Base-by-base conservation (phyloP, 2,888 invertebrate species). In the Acanthococcus lagerstroemiae region DNA sequence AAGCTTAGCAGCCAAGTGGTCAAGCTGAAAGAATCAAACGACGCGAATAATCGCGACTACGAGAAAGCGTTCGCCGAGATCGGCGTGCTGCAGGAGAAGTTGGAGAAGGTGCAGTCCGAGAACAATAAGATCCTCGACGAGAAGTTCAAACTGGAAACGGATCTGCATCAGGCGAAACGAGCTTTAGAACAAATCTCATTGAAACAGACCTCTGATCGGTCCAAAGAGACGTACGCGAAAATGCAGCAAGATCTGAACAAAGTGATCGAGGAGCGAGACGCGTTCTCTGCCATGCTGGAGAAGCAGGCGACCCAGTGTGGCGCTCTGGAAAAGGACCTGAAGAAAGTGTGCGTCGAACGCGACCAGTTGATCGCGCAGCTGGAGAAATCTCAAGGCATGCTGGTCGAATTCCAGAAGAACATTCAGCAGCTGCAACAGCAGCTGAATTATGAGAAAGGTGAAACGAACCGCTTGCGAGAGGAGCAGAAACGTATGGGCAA, bases 321-420 rank as follows among this genome's bases (percentile, higher is more conserved):
- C 60, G 91, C 91, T 76, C 78, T 90, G 71, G 92, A 93, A 75
- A 83, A 84, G 1, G 92, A 93, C 70, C 84, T 89, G 66, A 90
- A 90, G 73, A 90, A 92, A 76, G 76, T 93, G 72, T 87, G 88
- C 19, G 83, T 88, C 70, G 93, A 93, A 75, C 73, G 90, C 56
- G 92, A 93, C 75, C 92, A 93, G 76, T 77, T 94, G 69, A 90
- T 92, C 1, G 84, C 87, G 70, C 93, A 93, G 75, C 76, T 94
- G 74, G 92, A 93, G 76, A 93, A 94, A 78, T 91, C 90, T 48
- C 93, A 93, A 76, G 91, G 92, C 72, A 91, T 93, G 84, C 78
- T 94, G 67, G 87, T 92, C 77, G 91, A 91, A 77, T 92, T 93
- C 87, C 93, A 92, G 76, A 87, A 91, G 75, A 92, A 93, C 74